phyloP scores from a whole-genome alignment of 2,797 vertebrate species.

The Silurus aristotelis region DNA sequence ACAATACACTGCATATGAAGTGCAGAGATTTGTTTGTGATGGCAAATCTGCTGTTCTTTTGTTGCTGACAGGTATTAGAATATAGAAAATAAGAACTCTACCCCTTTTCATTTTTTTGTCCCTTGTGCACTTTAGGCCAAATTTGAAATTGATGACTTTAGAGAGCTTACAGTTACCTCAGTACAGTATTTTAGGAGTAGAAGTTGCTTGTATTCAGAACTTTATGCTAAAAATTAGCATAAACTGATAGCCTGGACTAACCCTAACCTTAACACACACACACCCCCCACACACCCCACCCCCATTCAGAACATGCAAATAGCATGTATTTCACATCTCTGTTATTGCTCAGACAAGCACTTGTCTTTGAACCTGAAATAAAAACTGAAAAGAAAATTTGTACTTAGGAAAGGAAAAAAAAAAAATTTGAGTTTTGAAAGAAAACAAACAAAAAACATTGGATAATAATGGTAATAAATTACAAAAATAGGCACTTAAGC shows the following conservation, averaged over 20 bases:
- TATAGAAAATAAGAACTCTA: slow-evolving; percentile 45
- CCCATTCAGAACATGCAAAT: neutral
- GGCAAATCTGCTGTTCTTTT: slow-evolving; percentile 27
- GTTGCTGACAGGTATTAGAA: slow-evolving; percentile 34
- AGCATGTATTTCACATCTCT: neutral
- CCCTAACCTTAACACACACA: too few species aligned
- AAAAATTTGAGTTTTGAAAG: too few species aligned
- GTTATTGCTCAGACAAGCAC: neutral
- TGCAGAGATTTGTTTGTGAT: slow-evolving; percentile 31
- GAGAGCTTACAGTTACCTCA: neutral
- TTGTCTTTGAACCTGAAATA: neutral
- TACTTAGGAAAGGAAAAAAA: neutral
- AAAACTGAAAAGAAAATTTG: neutral
- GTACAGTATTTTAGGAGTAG: neutral
- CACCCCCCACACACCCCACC: too few species aligned
- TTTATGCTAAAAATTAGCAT: neutral
- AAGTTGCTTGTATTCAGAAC: neutral
- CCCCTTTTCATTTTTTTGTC: slow-evolving; percentile 27
- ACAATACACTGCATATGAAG: slow-evolving; percentile 30
- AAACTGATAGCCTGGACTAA: neutral
- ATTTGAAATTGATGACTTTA: neutral
- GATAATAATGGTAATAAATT: too few species aligned
- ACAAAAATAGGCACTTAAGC: too few species aligned
- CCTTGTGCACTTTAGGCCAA: neutral
- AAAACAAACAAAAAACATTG: too few species aligned